Evolutionary conservation across 2,113 vertebrate species (phyloP).

Genomic region (Nesogale talazaci): DNA sequence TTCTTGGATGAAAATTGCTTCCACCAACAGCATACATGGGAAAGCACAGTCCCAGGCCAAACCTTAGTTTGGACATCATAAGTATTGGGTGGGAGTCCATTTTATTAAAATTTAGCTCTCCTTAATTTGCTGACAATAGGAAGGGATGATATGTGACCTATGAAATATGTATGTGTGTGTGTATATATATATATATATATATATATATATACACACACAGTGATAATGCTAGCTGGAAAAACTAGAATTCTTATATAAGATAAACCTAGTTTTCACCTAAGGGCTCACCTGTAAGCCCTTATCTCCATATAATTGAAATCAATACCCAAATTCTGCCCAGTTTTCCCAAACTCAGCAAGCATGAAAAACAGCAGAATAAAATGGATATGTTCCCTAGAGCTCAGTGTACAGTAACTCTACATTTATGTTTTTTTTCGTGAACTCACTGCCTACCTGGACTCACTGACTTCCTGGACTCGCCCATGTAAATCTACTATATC

Average conservation of each 20-base stretch:
- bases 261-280: background rate
- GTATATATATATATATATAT: no score
- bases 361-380: conserved; percentile 14
- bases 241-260: conserved; percentile 6
- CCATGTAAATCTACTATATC: background rate
- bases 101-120: conserved; percentile 37
- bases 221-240: conserved; percentile 21
- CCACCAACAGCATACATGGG: background rate
- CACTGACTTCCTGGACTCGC: background rate
- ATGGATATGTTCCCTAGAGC: background rate
- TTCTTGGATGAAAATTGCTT: conserved; percentile 23
- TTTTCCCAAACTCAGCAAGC: background rate
- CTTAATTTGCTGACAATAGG: conserved; percentile 10
- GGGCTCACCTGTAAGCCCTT: background rate
- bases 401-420: background rate
- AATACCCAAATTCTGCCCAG: background rate
- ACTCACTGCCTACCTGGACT: conserved; percentile 11
- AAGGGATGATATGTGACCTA: background rate
- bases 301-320: conserved; percentile 27
- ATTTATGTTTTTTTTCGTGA: background rate
- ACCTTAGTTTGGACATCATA: conserved; percentile 32
- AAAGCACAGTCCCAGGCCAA: conserved; percentile 32
- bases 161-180: no score
- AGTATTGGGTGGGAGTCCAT: background rate
- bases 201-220: no score